Evolutionary conservation across 2,888 invertebrate species (phyloP).

Genomic region (Tetheella fluctuosa): DNA sequence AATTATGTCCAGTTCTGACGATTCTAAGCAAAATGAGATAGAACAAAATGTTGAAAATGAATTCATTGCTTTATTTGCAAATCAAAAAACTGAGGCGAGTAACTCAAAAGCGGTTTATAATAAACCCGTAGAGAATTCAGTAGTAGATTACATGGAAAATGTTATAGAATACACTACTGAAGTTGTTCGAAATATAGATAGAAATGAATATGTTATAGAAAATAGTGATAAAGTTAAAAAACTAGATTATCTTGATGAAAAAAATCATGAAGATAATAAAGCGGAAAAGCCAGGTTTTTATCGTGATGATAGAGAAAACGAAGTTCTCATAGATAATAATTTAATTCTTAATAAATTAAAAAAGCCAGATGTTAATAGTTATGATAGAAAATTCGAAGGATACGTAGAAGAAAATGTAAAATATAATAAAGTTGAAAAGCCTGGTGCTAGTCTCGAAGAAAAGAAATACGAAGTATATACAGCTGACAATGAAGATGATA

Average conservation of each 20-base stretch:
- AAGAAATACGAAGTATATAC: conserved; percentile 37
- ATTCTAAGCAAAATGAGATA: not conserved
- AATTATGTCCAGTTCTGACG: not conserved
- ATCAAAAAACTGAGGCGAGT: not conserved
- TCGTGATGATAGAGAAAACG: not conserved
- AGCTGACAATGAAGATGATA: conserved; percentile 37
- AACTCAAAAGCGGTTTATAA: not conserved
- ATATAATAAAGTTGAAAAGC: not conserved
- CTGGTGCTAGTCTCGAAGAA: conserved; percentile 10
- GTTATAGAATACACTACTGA: not conserved
- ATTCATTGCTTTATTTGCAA: not conserved
- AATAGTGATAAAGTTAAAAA: not conserved
- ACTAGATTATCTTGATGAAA: not conserved
- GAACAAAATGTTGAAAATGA: conserved; percentile 1
- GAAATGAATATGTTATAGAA: not conserved
- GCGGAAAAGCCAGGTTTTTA: not conserved
- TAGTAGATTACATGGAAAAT: not conserved
- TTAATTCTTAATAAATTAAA: not conserved
- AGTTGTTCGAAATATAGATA: not conserved
- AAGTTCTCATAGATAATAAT: not conserved
- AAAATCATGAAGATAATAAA: not conserved
- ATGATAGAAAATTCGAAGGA: not conserved
- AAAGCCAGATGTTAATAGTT: not conserved
- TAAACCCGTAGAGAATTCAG: not conserved
- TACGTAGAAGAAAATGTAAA: not conserved